Base-by-base conservation (phyloP, 2,113 vertebrate species). In the Mus musculus region DNA sequence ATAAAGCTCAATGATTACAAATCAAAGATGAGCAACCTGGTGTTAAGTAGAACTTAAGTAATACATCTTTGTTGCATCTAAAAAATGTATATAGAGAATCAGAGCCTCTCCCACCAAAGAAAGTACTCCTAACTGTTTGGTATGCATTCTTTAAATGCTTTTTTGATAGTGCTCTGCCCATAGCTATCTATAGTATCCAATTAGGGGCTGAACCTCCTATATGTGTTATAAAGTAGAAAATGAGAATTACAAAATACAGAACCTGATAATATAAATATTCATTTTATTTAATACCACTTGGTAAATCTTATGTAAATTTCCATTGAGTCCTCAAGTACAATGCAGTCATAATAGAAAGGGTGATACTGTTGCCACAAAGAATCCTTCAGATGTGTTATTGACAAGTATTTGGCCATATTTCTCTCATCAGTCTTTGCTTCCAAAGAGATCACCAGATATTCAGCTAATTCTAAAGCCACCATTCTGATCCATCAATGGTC, bases 261-360 rank as follows among this genome's bases (percentile, higher is more conserved):
- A 49, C 7, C 4, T 91, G 42, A 56, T 86, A 88, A 92, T 95
- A 30, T 88, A 77, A 90, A 78, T 92, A 87, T 19, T 85, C 42
- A 28, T 19, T 30, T 80, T 33, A 14, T 9, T 75, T 36, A 73
- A 71, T 73, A 81, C 10, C 82, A 36, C 7, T 73, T 78, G 20
- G 17, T 33, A 73, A 20, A 14, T 33, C 26, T 46, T 84, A 3
- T 9, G 3, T 56, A 67, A 82, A n/a, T 96, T 63, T 54, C 63
- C 75, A 73, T 10, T 76, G 76, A 71, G 39, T 30, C 16, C 22
- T 9, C 63, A 52, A 19, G 56, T 16, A 42, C 69, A 81, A 1
- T 19, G 59, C 71, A 33, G 11, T 49, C 73, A 72, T 5, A 30
- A 3, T 13, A 59, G 67, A 61, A 89, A 90, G 4, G n/a, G 36